Evolutionary conservation across 2,888 invertebrate genomes (phyloP).

Genomic region (Napeogenes sylphis): DNA sequence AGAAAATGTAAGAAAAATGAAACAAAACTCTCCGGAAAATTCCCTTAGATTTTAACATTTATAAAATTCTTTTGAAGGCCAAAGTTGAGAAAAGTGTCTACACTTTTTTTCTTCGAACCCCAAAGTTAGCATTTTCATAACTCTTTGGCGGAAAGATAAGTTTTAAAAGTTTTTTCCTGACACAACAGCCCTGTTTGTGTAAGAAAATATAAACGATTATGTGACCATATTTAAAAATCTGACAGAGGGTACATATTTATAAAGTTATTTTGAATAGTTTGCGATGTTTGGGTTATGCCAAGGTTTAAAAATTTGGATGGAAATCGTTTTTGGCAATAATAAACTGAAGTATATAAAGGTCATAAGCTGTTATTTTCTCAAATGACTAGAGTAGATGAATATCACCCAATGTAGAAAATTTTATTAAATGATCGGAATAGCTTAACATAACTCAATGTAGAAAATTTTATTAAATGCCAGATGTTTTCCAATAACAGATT

Average conservation of each 20-base stretch:
- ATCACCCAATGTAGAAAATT: no score
- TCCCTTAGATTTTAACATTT: slow-evolving; percentile 64
- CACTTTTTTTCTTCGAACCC: slow-evolving; percentile 57
- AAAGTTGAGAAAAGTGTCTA: slow-evolving; percentile 58
- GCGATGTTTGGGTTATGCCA: no score
- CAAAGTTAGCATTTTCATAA: slow-evolving; percentile 71
- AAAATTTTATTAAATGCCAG: no score
- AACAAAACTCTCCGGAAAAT: slow-evolving; percentile 53
- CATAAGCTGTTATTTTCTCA: no score
- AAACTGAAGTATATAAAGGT: no score
- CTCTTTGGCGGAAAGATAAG: slow-evolving; percentile 56
- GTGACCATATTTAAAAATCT: slow-evolving; percentile 29
- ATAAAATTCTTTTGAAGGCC: slow-evolving; percentile 61
- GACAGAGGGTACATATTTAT: background rate
- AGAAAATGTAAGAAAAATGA: slow-evolving; percentile 52
- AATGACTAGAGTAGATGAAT: no score
- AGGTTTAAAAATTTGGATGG: no score
- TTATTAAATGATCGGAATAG: no score
- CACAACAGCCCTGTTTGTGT: slow-evolving; percentile 45
- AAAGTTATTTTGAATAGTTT: background rate
- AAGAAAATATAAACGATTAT: slow-evolving; percentile 42
- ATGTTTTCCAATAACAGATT: no score
- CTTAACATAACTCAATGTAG: no score
- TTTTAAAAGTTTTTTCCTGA: slow-evolving; percentile 66
- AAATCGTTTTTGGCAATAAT: no score